A percentile compares a stretch with the other conserved stretches of the same genome.
These are phyloP conservation scores for Okapia johnstoni DNA, from an alignment of 2,113 vertebrate genomes.

Conservation along the genomic window DNA sequence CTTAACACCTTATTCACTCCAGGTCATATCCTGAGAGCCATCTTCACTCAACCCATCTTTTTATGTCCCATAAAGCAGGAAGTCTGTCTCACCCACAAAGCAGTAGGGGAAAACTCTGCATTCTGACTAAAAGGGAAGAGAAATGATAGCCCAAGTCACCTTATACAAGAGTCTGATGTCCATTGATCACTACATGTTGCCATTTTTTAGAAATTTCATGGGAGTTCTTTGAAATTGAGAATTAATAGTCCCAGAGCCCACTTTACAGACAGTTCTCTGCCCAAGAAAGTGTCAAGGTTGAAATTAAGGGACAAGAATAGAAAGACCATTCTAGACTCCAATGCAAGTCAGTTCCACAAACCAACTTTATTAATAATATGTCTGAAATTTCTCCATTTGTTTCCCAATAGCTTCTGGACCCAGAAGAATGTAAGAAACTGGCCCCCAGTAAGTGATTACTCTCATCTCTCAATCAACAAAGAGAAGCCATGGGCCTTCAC, in stretches of 20 bases:
- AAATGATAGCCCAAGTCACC: not conserved
- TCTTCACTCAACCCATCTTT: not conserved
- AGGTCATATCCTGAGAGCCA: not conserved
- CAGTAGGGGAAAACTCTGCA: not conserved
- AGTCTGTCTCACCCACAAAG: not conserved
- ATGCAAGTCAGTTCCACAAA: not conserved
- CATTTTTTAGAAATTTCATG: not conserved
- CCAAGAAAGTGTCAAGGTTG: not conserved
- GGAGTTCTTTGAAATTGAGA: not conserved
- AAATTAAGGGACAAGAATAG: not conserved
- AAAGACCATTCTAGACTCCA: not conserved
- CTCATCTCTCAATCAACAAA: not conserved
- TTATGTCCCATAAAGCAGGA: not conserved
- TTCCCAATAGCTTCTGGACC: not conserved
- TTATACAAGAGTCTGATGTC: not conserved
- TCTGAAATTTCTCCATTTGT: no score
- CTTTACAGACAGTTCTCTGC: not conserved
- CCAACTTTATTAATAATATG: not conserved
- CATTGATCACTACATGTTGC: not conserved
- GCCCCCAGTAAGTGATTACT: not conserved
- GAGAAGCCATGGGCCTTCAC: not conserved
- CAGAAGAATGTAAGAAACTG: not conserved
- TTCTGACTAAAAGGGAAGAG: not conserved
- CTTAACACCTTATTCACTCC: not conserved
- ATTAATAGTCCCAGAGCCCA: not conserved